These are phyloP conservation scores for Meghimatium bilineatum DNA, from an alignment of 2,888 invertebrate genomes.

Conservation along the genomic window DNA sequence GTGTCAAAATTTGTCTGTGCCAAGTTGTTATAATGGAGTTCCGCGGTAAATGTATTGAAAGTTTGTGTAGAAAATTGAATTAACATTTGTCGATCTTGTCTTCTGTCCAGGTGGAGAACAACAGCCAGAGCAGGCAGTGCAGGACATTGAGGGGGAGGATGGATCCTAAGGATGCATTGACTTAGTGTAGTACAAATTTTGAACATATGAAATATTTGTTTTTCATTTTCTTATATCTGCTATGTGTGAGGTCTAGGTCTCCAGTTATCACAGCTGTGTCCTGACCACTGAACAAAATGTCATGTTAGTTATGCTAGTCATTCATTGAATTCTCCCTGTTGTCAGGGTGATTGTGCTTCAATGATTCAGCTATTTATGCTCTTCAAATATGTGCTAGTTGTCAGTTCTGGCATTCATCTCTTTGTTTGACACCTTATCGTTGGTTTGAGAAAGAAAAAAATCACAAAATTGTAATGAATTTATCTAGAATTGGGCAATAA, in stretches of 20 bases:
- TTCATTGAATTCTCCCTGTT: neutral
- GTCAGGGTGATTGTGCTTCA: neutral
- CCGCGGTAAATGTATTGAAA: neutral
- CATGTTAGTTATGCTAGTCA: neutral
- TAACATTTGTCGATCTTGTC: neutral
- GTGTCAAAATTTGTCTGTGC: no score
- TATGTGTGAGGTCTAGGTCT: conserved; percentile 54
- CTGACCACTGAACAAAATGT: neutral
- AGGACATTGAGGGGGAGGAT: conserved; percentile 96
- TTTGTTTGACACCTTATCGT: neutral
- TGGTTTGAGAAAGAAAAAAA: neutral
- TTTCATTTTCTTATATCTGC: conserved; percentile 57
- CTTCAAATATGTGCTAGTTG: neutral
- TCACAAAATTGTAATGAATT: neutral
- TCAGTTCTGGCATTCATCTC: neutral
- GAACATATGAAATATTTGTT: conserved; percentile 38
- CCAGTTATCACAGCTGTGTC: neutral
- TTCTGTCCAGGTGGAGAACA: conserved; percentile 83
- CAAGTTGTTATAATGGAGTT: no score
- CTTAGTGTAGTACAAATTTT: conserved; percentile 53
- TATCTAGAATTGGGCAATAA: neutral
- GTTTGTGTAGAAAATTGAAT: neutral
- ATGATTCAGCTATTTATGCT: neutral
- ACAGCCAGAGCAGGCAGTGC: conserved; percentile 86
- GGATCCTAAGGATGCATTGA: conserved; percentile 60